Base-by-base conservation (phyloP, 2,888 invertebrate genomes). In the Netelia inedita region DNA sequence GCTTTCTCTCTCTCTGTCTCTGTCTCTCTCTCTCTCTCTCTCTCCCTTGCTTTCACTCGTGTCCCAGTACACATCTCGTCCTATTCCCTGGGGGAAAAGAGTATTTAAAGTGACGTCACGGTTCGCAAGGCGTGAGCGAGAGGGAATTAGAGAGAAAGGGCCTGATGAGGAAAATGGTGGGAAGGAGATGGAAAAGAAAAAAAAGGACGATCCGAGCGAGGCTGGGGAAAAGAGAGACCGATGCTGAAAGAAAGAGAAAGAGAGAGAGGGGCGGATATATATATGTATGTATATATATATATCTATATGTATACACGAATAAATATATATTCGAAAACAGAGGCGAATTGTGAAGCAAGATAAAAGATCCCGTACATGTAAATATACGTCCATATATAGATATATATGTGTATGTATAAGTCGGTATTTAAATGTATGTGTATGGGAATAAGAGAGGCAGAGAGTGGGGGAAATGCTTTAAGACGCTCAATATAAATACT, bases 401-500 rank as follows among this genome's bases (percentile, higher is more conserved):
- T 41, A 53, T 55, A 41, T n/a, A 23, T 10, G 21, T 55, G 43
- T 41, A 43, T 23, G 16, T 41, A 23, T 59, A 41, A n/a, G 63
- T 63, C 46, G 53, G 53, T 23, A 28, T 16, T 41, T 55, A 53
- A 23, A 43, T 41, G 57, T 81, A 63, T 61, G 68, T 63, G 76
- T 69, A 59, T 66, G 85, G 81, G 81, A 83, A 86, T 86, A 81
- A 85, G 87, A 85, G 83, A 86, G 88, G 85, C 8, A 53, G 69
- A 87, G 82, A 84, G n/a, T n/a, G 86, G 87, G 89, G 90, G 90
- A 90, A 92, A 93, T 93, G 92, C 93, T 93, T 93, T 93, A 93
- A 93, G 93, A 92, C 93, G 93, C 93, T 93, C 93, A 93, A 93
- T 93, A 92, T 92, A 92, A 92, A 92, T 92, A 91, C 92, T 91